These are phyloP conservation scores for Narcine bancroftii DNA, from an alignment of 2,113 vertebrate species.

Conservation along the genomic window DNA sequence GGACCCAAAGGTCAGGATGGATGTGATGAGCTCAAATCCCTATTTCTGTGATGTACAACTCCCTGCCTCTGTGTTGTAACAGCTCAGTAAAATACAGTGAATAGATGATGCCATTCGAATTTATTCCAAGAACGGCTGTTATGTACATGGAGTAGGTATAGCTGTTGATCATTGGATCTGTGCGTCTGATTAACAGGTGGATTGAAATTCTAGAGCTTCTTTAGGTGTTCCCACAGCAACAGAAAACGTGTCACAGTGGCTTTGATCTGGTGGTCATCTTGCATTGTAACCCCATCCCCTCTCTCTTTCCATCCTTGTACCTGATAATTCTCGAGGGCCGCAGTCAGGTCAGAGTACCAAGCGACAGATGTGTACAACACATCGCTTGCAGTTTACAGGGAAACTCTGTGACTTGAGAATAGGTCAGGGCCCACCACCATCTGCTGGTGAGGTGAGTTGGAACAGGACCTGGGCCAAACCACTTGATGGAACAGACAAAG, in stretches of 20 bases:
- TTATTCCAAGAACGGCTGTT: not conserved
- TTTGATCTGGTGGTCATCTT: not conserved
- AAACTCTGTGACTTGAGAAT: not conserved
- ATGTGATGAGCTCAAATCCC: too few species aligned
- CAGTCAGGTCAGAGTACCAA: not conserved
- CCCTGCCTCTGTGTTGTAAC: too few species aligned
- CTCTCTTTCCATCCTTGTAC: not conserved
- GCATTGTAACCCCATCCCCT: not conserved
- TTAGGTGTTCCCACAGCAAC: not conserved
- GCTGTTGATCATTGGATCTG: not conserved
- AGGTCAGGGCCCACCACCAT: not conserved
- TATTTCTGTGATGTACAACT: not conserved
- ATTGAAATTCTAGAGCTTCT: not conserved
- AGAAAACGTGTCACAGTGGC: not conserved
- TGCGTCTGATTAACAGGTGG: not conserved
- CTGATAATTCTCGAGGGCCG: not conserved
- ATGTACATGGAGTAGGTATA: not conserved
- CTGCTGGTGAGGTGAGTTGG: not conserved
- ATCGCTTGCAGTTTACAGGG: not conserved
- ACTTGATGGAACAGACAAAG: not conserved
- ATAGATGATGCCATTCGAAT: not conserved
- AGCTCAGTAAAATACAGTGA: not conserved
- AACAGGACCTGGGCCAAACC: not conserved
- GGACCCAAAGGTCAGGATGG: too few species aligned
- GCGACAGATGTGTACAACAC: too few species aligned